Base-by-base conservation (phyloP, 2,888 invertebrate genomes). In the Aradus depressus region DNA sequence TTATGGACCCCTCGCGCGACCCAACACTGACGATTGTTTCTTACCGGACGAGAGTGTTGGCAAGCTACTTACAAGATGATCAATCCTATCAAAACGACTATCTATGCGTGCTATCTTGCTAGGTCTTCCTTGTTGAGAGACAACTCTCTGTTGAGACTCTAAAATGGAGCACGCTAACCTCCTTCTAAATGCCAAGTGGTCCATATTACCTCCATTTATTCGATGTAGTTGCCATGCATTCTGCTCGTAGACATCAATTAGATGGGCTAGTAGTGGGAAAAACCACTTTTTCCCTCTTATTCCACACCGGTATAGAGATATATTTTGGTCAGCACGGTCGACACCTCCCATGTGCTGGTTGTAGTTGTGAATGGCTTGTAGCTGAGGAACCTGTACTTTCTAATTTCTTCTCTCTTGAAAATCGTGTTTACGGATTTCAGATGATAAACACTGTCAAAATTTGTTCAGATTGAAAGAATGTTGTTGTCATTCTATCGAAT, bases 211-310 rank as follows among this genome's bases (percentile, higher is more conserved):
- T 19, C 59, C 57, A 32, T 56, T 4, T 8, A 31, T 25, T 48
- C 54, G 25, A 31, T 61, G 57, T 21, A 62, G 31, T n/a, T 61
- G 60, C 62, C 62, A 63, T 14, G 59, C 59, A 57, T 63, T 64
- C 39, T 62, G 61, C 26, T 59, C 53, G 5, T 60, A 58, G 54
- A 59, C 55, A 55, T 62, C 62, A 22, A 63, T 39, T 26, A 54
- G 58, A 12, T 43, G 43, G 10, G 43, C 26, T 12, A 43, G 28
- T 12, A 43, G 12, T 16, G 34, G 45, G 23, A 44, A 44, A 44
- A 34, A 44, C 60, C 61, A 62, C 44, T 62, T 64, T 52, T 62
- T 63, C 14, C 62, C 61, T 49, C 62, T 54, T 1, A 62, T 60
- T 2, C 47, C 42, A 18, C 55, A 43, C 35, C 62, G 42, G 47